Evolutionary conservation across 2,113 vertebrate genomes (phyloP).

Genomic region (Megaptera novaeangliae): DNA sequence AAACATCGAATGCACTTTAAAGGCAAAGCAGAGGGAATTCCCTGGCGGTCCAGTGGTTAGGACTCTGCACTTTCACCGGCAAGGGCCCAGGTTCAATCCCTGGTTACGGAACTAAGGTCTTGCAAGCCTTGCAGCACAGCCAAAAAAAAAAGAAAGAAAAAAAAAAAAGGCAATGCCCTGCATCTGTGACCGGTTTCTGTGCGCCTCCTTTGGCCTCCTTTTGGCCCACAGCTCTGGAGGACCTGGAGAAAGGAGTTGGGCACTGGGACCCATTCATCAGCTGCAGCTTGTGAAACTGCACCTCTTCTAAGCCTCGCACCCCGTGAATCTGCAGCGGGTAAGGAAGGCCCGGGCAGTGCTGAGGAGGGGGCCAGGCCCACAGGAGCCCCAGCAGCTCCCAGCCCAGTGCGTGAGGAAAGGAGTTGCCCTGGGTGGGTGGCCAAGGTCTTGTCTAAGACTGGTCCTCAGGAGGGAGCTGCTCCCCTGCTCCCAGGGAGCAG

Average conservation of each 20-base stretch:
- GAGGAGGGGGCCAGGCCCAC: neutral
- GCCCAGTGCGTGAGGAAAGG: neutral
- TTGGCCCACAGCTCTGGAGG: neutral
- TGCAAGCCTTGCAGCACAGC: too few relatives aligned
- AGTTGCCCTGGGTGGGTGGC: neutral
- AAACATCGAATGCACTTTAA: neutral
- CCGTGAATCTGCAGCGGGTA: slow-evolving; percentile 48
- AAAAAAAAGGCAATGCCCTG: neutral
- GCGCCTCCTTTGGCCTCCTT: too few relatives aligned
- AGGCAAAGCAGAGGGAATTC: neutral
- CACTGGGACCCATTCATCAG: neutral
- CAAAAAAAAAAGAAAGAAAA: too few relatives aligned
- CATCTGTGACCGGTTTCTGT: neutral
- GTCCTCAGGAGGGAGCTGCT: neutral
- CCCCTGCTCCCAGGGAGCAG: neutral
- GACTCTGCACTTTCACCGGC: too few relatives aligned
- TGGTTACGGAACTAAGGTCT: too few relatives aligned
- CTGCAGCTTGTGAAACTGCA: slow-evolving; percentile 30
- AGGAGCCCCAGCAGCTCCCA: neutral
- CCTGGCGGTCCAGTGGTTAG: too few relatives aligned
- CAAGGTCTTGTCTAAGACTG: neutral
- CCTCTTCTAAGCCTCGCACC: slow-evolving; percentile 48
- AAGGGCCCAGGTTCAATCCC: too few relatives aligned
- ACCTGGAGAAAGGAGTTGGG: neutral
- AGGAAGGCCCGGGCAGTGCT: neutral